phyloP scores from a whole-genome alignment of 2,888 invertebrate genomes.

The Siphonodentalium dalli region DNA sequence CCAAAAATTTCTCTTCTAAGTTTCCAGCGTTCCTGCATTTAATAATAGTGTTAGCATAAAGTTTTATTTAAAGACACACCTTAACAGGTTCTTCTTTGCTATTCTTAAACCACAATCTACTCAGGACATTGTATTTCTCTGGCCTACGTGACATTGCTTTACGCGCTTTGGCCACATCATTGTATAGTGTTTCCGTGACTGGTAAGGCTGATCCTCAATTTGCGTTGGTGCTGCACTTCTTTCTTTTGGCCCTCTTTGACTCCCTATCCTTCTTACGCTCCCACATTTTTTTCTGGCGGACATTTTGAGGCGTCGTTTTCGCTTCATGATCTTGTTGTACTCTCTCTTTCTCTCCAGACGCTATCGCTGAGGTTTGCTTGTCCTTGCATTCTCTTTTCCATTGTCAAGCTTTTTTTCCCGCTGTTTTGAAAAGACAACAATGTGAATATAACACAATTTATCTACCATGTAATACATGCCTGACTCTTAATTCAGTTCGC shows the following conservation, averaged over 20 bases:
- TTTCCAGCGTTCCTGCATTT: neutral
- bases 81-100: too few species aligned
- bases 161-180: constrained; percentile 12
- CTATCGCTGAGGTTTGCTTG: too few species aligned
- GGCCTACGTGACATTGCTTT: constrained; percentile 13
- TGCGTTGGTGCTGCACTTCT: neutral
- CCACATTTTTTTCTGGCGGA: constrained; percentile 22
- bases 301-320: constrained; percentile 10
- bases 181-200: constrained; percentile 11
- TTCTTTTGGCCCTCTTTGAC: constrained; percentile 14
- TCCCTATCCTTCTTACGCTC: constrained; percentile 25
- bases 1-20: neutral
- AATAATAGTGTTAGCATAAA: too few species aligned
- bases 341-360: constrained; percentile 15
- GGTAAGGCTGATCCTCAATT: neutral
- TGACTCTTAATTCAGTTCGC: too few species aligned
- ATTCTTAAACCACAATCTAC: too few species aligned
- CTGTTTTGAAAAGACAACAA: too few species aligned
- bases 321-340: constrained; percentile 21
- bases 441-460: too few species aligned
- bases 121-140: too few species aligned
- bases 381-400: too few species aligned
- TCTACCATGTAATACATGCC: too few species aligned
- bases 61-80: too few species aligned
- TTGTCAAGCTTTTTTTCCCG: too few species aligned